Evolutionary conservation across 2,113 vertebrate species (phyloP).

Genomic region (Cyprinodon variegatus): DNA sequence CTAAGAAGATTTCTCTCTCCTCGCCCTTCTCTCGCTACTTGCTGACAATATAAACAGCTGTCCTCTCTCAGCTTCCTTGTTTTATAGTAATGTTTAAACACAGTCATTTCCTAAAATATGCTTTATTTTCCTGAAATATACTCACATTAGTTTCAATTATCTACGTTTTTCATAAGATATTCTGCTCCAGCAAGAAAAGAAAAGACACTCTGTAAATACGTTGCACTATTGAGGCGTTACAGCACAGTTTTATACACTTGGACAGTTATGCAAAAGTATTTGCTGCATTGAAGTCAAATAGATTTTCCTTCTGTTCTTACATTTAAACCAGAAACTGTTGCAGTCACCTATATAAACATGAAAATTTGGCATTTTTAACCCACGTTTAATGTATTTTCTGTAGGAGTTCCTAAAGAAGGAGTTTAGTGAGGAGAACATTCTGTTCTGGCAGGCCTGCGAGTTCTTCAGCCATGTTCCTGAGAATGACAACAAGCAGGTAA

Average conservation of each 20-base stretch:
- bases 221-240: neutral
- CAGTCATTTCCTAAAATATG: too few relatives aligned
- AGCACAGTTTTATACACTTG: neutral
- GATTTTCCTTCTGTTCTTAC: neutral
- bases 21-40: neutral
- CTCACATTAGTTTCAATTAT: neutral
- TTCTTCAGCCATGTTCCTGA: conserved; percentile 91
- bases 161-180: neutral
- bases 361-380: neutral
- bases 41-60: neutral
- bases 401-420: conserved; percentile 98
- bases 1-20: too few relatives aligned
- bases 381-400: neutral
- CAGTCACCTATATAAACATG: too few relatives aligned
- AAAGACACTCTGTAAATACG: neutral
- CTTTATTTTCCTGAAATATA: neutral
- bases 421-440: conserved; percentile 98
- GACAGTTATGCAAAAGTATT: neutral
- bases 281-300: neutral
- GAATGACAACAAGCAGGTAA: conserved; percentile 94
- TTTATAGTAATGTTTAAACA: neutral
- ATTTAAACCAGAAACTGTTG: too few relatives aligned
- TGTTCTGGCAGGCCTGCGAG: conserved; percentile 99
- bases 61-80: neutral
- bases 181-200: neutral